A percentile compares a stretch with the other conserved stretches of the same genome.
These are phyloP conservation scores for Dascyllus trimaculatus DNA, from an alignment of 2,113 vertebrate genomes.

Conservation along the genomic window DNA sequence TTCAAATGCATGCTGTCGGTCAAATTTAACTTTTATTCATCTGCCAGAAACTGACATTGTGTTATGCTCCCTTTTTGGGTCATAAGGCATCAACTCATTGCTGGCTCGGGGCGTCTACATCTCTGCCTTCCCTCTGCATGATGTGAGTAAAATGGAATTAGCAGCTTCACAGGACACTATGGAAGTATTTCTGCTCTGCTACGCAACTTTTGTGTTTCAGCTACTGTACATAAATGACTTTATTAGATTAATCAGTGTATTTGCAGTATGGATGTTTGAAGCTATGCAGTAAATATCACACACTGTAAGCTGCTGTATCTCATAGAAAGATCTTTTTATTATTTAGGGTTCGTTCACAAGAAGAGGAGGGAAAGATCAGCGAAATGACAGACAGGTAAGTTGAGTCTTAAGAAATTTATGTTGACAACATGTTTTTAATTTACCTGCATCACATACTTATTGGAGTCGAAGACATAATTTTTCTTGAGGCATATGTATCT, in stretches of 20 bases:
- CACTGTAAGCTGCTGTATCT: neutral
- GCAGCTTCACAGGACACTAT: neutral
- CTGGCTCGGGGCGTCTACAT: constrained; percentile 94
- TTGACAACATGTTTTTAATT: neutral
- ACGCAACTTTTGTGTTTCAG: neutral
- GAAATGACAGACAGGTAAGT: constrained; percentile 95
- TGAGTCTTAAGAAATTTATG: neutral
- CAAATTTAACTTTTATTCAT: neutral
- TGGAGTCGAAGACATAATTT: too few relatives aligned
- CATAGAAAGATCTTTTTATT: constrained; percentile 13
- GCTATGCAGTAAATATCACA: neutral
- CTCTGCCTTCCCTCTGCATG: constrained; percentile 95
- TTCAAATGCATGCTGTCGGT: neutral
- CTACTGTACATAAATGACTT: neutral
- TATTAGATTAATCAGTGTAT: neutral
- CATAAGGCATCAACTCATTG: constrained; percentile 92
- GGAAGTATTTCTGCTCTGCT: neutral
- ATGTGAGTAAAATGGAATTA: constrained; percentile 86
- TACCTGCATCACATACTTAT: too few relatives aligned
- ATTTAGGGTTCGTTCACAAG: constrained; percentile 92
- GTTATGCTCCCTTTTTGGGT: constrained; percentile 28
- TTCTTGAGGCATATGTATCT: too few relatives aligned
- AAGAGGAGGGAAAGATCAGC: constrained; percentile 83
- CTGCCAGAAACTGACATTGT: constrained; percentile 7
- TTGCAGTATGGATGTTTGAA: neutral